These are phyloP conservation scores for Mythimna albipuncta DNA, from an alignment of 2,888 invertebrate species.

Conservation along the genomic window DNA sequence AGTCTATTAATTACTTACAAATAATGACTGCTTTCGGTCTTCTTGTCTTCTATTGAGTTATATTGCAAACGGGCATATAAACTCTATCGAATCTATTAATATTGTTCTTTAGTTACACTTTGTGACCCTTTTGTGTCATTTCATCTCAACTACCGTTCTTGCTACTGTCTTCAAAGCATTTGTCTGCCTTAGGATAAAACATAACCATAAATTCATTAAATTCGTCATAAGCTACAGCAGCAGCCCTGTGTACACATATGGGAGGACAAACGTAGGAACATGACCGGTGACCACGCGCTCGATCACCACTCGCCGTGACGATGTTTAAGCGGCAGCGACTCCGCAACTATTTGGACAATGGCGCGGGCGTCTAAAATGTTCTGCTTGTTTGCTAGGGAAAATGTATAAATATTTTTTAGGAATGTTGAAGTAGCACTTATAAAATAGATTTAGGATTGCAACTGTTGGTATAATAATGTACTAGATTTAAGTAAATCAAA, in stretches of 20 bases:
- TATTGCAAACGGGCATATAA: too few relatives aligned
- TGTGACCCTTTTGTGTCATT: not conserved
- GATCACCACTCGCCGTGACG: slow-evolving; percentile 81
- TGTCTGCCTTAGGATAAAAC: not conserved
- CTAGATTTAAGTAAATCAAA: not conserved
- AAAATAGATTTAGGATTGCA: too few relatives aligned
- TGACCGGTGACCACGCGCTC: slow-evolving; percentile 79
- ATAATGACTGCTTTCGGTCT: not conserved
- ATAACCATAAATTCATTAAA: not conserved
- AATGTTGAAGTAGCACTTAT: not conserved
- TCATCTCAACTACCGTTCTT: not conserved
- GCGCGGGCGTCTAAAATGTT: slow-evolving; percentile 50
- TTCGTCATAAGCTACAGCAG: not conserved
- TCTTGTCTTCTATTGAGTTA: not conserved
- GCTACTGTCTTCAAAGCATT: not conserved
- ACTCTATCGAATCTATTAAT: too few relatives aligned
- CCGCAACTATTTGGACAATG: slow-evolving; percentile 78
- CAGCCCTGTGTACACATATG: slow-evolving; percentile 70
- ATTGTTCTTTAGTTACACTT: too few relatives aligned
- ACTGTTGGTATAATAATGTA: not conserved
- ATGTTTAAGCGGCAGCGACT: slow-evolving; percentile 64
- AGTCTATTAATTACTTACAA: not conserved
- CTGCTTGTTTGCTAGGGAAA: too few relatives aligned
- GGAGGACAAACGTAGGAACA: slow-evolving; percentile 81
- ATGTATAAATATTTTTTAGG: not conserved